Evolutionary conservation across 2,888 invertebrate genomes (phyloP), one percentile per base, ranked within the genome.

Genomic region (Pseudococcus jackbeardsleyi): DNA sequence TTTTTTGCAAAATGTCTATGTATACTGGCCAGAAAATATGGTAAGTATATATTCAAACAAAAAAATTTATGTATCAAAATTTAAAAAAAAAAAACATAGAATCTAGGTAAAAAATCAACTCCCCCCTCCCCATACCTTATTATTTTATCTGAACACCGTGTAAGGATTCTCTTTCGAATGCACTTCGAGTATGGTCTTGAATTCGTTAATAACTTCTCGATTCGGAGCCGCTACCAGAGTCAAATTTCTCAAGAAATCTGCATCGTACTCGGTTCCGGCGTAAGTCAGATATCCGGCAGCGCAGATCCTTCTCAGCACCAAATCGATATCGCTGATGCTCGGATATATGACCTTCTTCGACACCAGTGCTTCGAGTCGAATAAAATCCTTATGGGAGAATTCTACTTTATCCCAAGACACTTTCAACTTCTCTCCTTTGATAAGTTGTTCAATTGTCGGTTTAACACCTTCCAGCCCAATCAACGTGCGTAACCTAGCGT

Each of bases 91-190:
- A 33, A 33, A 33, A 33, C 26, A 33, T 3, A 2, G 1, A 33
- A 33, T 3, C 26, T 2, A 3, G 3, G 26, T 33, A 33, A 33
- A 33, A 33, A 33, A 33, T 33, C 3, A 2, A 33, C 26, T 33
- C 3, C 26, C 26, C 26, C 26, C 26, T 33, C 26, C 1, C 26
- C 26, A 33, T 33, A 33, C 26, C 26, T 2, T 33, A 33, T 33
- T 33, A 33, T 54, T 17, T 72, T 33, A 72, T 72, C 33, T 72
- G 6, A 22, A 72, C 11, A 72, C 68, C 15, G 68, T 72, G 15
- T 72, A 72, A 5, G 68, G 68, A 33, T 72, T 72, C 15, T 72
- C 68, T 72, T 72, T 8, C 8, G 68, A 72, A 72, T 72, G 68
- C 68, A 72, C 11, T 11, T 72, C 68, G 12, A 72, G 33, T 6